Base-by-base conservation (phyloP, 2,888 invertebrate genomes). In the Gastracanthus pulcherrimus region DNA sequence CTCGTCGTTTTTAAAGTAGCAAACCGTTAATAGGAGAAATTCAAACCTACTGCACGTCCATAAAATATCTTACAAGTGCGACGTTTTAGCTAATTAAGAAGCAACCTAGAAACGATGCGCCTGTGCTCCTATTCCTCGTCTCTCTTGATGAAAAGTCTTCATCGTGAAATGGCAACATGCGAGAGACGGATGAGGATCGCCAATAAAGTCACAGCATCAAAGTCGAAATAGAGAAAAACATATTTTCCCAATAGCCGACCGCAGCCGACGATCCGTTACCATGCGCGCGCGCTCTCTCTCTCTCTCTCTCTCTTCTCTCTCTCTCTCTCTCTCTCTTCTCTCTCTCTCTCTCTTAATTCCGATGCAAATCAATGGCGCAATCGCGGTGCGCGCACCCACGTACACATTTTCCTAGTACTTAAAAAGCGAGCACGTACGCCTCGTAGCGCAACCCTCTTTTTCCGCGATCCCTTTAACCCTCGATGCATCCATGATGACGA, bases 341-440 rank as follows among this genome's bases (percentile, higher is more conserved):
- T n/a, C n/a, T n/a, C n/a, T n/a, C n/a, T n/a, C 55, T 36, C 60
- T 60, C 41, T 72, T 64, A 62, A 75, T 64, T 51, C 51, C 36
- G 51, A 64, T 36, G 48, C 74, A 51, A 64, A 75, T 75, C 74
- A 75, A 75, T 48, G 51, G 29, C 48, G 13, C n/a, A n/a, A n/a
- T n/a, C n/a, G n/a, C 26, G 19, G n/a, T 34, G n/a, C 34, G 51
- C 23, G 6, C n/a, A 9, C 19, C 34, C 34, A 19, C 51, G 29
- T 48, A n/a, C n/a, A n/a, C n/a, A n/a, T 23, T 66, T 38, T 66
- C 13, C 41, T 23, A 26, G 55, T 55, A 55, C 55, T 55, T 55
- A 26, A 55, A 55, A 26, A 29, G 62, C 16, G 11, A 16, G 31
- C 31, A 31, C 62, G 4, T 7, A 7, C 4, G 62, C 48, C 13